Conservation (phyloP, 2,113 vertebrate genomes). For the Erythrolamprus reginae region DNA sequence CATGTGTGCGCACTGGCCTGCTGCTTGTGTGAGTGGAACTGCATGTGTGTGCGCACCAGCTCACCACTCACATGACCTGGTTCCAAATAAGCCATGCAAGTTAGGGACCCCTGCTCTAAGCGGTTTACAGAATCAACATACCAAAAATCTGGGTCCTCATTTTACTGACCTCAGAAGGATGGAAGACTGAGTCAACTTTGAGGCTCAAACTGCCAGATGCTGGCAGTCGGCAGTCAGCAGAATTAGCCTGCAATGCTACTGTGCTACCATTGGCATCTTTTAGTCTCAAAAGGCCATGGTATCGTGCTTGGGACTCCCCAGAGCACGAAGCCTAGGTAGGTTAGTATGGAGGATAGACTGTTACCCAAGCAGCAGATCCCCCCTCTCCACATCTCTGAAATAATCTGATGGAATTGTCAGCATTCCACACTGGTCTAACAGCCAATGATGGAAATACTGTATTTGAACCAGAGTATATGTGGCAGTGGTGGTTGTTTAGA, state of each 20-base stretch:
- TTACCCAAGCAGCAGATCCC: too few species aligned
- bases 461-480: too few species aligned
- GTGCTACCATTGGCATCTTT: too few species aligned
- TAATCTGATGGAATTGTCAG: too few species aligned
- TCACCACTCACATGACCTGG: fast-evolving
- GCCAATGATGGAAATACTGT: too few species aligned
- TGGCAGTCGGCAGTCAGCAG: neutral
- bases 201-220: neutral
- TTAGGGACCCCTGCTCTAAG: neutral
- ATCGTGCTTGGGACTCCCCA: too few species aligned
- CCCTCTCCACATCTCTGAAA: too few species aligned
- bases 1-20: neutral
- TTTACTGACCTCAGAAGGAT: neutral
- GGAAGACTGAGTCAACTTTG: neutral
- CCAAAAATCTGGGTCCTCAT: neutral
- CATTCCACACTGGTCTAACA: too few species aligned
- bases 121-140: neutral
- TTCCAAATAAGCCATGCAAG: neutral
- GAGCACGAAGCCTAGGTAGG: too few species aligned
- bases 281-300: too few species aligned
- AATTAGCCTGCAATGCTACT: neutral
- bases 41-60: neutral
- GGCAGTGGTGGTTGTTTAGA: too few species aligned
- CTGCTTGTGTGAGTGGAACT: neutral
- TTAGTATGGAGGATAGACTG: too few species aligned